A percentile compares a stretch with the other conserved stretches of the same genome.
Conservation (phyloP, 2,797 vertebrate species). For the Rallus crepitans region DNA sequence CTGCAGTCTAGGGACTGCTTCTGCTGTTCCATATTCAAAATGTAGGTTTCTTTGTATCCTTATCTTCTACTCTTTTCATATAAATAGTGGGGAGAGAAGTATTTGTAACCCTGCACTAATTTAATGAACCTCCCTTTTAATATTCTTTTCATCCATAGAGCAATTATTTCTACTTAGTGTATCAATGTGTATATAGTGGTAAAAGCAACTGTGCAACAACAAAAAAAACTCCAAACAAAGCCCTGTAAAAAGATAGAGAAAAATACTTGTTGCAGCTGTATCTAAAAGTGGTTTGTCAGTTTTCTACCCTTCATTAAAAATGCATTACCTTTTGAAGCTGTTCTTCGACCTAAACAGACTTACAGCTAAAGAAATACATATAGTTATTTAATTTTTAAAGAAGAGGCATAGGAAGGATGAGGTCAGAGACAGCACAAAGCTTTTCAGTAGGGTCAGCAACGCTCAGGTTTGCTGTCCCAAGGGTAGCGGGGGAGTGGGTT, state of each 20-base stretch:
- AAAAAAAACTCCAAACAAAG: not conserved
- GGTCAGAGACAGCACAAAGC: not conserved
- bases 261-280: not conserved
- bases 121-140: not conserved
- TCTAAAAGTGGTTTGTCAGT: not conserved
- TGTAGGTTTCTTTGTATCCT: not conserved
- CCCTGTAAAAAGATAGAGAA: not conserved
- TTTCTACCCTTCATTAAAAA: conserved; percentile 22
- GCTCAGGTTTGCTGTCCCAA: not conserved
- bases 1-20: not conserved
- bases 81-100: not conserved
- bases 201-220: not conserved
- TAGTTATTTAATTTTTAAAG: not conserved
- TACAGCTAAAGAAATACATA: not conserved
- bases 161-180: not conserved
- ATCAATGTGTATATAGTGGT: not conserved
- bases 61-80: not conserved
- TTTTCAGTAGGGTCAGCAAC: not conserved
- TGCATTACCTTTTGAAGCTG: not conserved
- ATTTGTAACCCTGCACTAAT: not conserved
- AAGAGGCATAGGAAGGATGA: not conserved
- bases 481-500: not conserved
- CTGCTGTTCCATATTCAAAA: not conserved
- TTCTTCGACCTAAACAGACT: not conserved
- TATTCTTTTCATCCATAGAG: not conserved